A percentile compares a stretch with the other conserved stretches of the same genome.
Evolutionary conservation across 1,140 invertebrate genomes (phyloP).

Genomic region (Leptoteleia sp.): DNA sequence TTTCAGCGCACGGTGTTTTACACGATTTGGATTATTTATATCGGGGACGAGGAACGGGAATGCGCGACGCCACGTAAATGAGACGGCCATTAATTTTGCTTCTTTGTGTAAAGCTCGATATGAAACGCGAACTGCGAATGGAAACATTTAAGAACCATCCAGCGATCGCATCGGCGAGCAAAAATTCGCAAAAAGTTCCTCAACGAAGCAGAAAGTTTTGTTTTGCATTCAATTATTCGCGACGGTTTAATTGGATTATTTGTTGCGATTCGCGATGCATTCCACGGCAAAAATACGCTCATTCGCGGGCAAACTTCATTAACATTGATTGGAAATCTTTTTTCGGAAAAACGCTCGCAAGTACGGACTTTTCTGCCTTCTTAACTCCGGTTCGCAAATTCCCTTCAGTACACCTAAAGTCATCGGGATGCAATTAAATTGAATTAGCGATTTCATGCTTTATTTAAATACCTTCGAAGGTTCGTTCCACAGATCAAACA

Average conservation of each 20-base stretch:
- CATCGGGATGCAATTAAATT: too few relatives aligned
- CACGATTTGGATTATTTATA: constrained; percentile 57
- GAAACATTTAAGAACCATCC: constrained; percentile 30
- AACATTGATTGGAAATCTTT: constrained; percentile 7
- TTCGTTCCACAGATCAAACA: too few relatives aligned
- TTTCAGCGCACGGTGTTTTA: constrained; percentile 41
- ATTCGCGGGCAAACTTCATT: constrained; percentile 16
- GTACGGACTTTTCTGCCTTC: too few relatives aligned
- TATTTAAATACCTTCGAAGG: too few relatives aligned
- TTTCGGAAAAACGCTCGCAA: too few relatives aligned
- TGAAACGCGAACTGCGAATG: constrained; percentile 25
- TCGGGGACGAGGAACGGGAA: constrained; percentile 62
- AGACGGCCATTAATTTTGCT: constrained; percentile 53
- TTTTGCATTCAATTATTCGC: constrained; percentile 36
- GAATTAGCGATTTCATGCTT: too few relatives aligned
- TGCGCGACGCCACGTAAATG: constrained; percentile 42
- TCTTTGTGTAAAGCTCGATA: constrained; percentile 17
- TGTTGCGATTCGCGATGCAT: constrained; percentile 29
- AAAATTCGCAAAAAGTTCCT: constrained; percentile 31
- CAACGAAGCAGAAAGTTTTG: constrained; percentile 46
- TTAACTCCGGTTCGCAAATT: too few relatives aligned
- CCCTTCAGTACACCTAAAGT: too few relatives aligned
- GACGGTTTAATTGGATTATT: constrained; percentile 41
- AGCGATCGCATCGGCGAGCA: constrained; percentile 30
- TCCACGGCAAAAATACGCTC: constrained; percentile 3